Percentiles rank a stretch among this genome's conserved stretches.
Conservation (phyloP, 1,140 invertebrate species). For the Procambarus virginalis region DNA sequence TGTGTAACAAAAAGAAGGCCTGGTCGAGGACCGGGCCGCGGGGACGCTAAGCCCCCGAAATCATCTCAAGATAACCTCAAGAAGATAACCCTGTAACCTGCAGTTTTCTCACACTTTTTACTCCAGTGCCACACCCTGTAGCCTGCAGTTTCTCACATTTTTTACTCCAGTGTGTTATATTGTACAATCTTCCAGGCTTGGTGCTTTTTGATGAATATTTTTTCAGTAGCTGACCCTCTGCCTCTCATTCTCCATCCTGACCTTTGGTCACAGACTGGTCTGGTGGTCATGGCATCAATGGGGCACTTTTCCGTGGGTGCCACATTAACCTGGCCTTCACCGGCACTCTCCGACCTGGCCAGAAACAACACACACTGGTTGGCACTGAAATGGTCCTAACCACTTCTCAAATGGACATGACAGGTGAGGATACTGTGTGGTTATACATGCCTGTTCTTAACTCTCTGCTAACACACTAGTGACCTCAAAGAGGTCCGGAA, state of each 20-base stretch:
- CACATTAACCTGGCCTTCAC: conserved; percentile 39
- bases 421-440: conserved; percentile 3
- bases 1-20: too few species aligned
- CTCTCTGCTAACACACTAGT: background rate
- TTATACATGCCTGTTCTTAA: background rate
- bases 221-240: background rate
- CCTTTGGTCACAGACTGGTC: conserved; percentile 1
- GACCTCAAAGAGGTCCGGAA: too few species aligned
- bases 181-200: too few species aligned
- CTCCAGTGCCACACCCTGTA: too few species aligned
- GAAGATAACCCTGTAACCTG: too few species aligned
- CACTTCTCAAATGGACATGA: conserved; percentile 39
- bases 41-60: too few species aligned
- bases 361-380: conserved; percentile 32
- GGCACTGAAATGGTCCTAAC: conserved; percentile 42
- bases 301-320: conserved; percentile 30
- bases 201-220: too few species aligned
- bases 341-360: conserved; percentile 41
- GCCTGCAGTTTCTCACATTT: too few species aligned
- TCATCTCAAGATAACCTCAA: too few species aligned
- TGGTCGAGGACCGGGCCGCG: too few species aligned
- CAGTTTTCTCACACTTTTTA: too few species aligned
- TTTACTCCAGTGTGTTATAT: too few species aligned
- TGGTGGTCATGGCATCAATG: conserved; percentile 22
- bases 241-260: background rate